Evolutionary conservation across 2,113 vertebrate species (phyloP).

Genomic region (Labeo catla): DNA sequence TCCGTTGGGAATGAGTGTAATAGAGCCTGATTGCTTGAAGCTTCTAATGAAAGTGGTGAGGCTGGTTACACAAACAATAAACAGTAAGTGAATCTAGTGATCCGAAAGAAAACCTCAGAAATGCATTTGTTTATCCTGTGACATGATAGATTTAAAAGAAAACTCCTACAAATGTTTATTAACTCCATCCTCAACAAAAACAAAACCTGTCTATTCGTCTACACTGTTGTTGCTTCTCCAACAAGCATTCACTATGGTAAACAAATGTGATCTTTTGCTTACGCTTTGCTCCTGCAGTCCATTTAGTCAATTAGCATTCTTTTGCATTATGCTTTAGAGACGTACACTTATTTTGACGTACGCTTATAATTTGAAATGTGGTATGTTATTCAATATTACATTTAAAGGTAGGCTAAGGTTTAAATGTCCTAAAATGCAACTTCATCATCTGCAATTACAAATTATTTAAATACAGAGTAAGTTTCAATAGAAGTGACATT

Average conservation of each 20-base stretch:
- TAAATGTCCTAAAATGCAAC: no score
- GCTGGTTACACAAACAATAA: constrained; percentile 13
- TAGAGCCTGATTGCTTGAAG: neutral
- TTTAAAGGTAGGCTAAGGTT: no score
- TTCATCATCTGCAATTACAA: neutral
- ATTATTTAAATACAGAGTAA: neutral
- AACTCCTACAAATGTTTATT: neutral
- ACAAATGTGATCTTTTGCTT: neutral
- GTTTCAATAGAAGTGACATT: neutral
- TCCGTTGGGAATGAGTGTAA: neutral
- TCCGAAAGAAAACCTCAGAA: neutral
- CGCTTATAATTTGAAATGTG: no score
- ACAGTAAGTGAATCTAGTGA: neutral
- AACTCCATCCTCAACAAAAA: neutral
- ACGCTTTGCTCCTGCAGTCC: neutral
- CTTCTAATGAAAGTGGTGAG: constrained; percentile 5
- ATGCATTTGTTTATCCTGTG: neutral
- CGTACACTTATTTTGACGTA: no score
- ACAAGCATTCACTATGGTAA: neutral
- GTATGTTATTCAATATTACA: no score
- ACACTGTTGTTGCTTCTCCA: neutral
- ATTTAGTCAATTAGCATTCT: neutral
- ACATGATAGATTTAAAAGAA: neutral
- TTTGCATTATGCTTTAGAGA: no score
- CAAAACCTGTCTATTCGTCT: neutral